Evolutionary conservation across 2,888 invertebrate species (phyloP).

Genomic region (Agrilus mali): DNA sequence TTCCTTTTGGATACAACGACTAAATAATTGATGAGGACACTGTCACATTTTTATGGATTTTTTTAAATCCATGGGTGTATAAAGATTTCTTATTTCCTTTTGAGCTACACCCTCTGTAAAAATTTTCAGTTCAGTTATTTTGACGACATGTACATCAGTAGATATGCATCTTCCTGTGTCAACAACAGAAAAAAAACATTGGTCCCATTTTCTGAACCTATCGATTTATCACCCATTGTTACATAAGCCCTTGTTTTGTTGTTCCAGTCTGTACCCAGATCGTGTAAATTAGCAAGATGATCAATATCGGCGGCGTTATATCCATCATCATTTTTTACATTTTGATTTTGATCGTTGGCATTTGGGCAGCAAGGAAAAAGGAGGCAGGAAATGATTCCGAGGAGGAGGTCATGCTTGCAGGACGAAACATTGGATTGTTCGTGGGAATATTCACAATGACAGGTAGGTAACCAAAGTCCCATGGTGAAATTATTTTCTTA

Average conservation of each 20-base stretch:
- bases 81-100: too few species aligned
- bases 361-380: constrained; percentile 96
- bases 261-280: constrained; percentile 6
- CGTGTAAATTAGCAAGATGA: constrained; percentile 45
- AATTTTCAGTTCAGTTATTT: too few species aligned
- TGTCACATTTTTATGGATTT: too few species aligned
- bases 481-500: too few species aligned
- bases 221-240: too few species aligned
- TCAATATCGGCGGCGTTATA: constrained; percentile 84
- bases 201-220: background rate
- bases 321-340: constrained; percentile 95
- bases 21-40: too few species aligned
- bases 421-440: constrained; percentile 90
- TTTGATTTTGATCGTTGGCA: constrained; percentile 87
- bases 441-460: constrained; percentile 99
- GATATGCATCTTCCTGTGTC: too few species aligned
- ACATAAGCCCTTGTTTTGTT: background rate
- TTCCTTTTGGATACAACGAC: too few species aligned
- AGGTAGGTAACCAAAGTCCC: constrained; percentile 49
- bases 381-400: constrained; percentile 77
- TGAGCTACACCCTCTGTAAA: too few species aligned
- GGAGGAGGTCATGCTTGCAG: constrained; percentile 98
- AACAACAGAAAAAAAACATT: too few species aligned
- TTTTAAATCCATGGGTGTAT: too few species aligned
- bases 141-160: too few species aligned